Percentiles rank a stretch among this genome's conserved stretches.
phyloP scores from a whole-genome alignment of 1,140 invertebrate genomes.

The Ooceraea biroi region DNA sequence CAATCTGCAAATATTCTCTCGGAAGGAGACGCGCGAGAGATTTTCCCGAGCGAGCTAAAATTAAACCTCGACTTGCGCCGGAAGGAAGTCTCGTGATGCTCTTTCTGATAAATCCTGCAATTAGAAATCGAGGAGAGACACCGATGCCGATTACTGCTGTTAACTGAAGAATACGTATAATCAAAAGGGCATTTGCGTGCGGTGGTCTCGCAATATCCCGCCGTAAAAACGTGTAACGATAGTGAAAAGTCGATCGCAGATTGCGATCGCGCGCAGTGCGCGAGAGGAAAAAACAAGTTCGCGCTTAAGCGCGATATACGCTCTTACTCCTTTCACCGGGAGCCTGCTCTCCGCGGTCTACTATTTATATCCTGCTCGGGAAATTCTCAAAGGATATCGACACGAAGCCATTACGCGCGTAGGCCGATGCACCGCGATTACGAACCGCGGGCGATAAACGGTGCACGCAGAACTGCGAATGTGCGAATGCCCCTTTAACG shows the following conservation, averaged over 20 bases:
- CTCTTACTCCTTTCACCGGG: conserved; percentile 33
- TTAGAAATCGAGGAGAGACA: no score
- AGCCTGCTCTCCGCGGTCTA: not conserved
- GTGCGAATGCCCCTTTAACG: not conserved
- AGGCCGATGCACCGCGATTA: conserved; percentile 44
- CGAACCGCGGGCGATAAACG: conserved; percentile 17
- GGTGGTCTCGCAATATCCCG: no score
- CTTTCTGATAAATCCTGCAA: not conserved
- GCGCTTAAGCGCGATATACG: conserved; percentile 32
- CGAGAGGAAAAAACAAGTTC: conserved; percentile 9
- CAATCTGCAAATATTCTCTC: not conserved
- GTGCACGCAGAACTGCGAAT: conserved; percentile 22
- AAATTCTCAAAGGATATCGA: conserved; percentile 65
- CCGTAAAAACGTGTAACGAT: not conserved
- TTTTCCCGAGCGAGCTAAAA: not conserved
- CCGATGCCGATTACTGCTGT: no score
- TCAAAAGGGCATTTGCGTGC: no score
- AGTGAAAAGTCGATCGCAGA: not conserved
- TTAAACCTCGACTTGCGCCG: not conserved
- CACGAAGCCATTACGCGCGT: conserved; percentile 11
- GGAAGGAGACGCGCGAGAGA: not conserved
- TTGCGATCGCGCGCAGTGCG: no score
- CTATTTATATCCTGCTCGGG: conserved; percentile 27
- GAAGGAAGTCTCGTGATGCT: no score
- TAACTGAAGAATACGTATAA: no score